A percentile compares a stretch with the other conserved stretches of the same genome.
These are phyloP conservation scores for Drosophila ironensis DNA, from an alignment of 1,140 invertebrate genomes.

Conservation along the genomic window DNA sequence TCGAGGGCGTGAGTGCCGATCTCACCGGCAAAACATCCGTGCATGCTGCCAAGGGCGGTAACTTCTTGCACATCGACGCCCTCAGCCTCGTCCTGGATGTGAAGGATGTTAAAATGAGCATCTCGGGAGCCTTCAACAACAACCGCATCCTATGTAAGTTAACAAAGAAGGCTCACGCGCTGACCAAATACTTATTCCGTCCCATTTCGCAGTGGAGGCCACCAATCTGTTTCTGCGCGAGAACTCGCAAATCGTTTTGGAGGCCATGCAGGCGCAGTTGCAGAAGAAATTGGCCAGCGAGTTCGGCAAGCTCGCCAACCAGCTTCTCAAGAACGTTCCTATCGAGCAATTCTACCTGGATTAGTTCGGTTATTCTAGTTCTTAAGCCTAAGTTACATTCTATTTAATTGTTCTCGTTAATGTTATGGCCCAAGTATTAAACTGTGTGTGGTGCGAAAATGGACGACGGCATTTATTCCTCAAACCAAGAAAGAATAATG, in stretches of 20 bases:
- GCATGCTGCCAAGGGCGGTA: constrained; percentile 81
- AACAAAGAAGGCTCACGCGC: too few species aligned
- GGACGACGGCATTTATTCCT: too few species aligned
- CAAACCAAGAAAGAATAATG: too few species aligned
- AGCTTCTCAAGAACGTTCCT: constrained; percentile 86
- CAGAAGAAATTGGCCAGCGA: constrained; percentile 85
- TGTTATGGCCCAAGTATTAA: constrained; percentile 65
- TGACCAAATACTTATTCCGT: neutral
- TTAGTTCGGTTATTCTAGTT: constrained; percentile 34
- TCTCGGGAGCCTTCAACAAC: constrained; percentile 87
- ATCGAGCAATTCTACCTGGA: constrained; percentile 84
- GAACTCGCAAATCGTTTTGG: constrained; percentile 87
- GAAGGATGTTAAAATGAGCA: constrained; percentile 86
- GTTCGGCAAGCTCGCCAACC: constrained; percentile 86
- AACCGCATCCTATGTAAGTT: constrained; percentile 88
- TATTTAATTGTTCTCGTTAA: constrained; percentile 61
- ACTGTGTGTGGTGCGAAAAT: constrained; percentile 35
- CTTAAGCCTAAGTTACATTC: constrained; percentile 16
- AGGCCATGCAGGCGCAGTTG: constrained; percentile 87
- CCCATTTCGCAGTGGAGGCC: constrained; percentile 85
- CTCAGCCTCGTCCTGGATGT: constrained; percentile 85
- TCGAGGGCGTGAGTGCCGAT: constrained; percentile 85
- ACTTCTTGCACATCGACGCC: constrained; percentile 86
- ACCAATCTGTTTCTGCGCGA: constrained; percentile 88
- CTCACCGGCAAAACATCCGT: constrained; percentile 85